Evolutionary conservation across 30 jellyfish, hydroid and myxozoan genomes (phyloP), one percentile per base, ranked within the genome.

Genomic region (Hydractinia symbiolongicarpus): DNA sequence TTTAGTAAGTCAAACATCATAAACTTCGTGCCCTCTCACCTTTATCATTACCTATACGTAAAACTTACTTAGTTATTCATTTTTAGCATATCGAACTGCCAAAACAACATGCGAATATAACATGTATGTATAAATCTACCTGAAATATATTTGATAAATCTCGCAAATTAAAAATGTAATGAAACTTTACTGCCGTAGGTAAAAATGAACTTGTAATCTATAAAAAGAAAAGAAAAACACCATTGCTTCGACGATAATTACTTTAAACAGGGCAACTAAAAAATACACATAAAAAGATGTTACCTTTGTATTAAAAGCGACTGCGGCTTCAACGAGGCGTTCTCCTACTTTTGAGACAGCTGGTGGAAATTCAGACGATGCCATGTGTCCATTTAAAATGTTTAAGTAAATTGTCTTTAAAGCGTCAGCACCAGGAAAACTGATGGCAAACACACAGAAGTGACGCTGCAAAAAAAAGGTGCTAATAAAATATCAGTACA

Each of bases 401-500:
- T 90, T 93, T 74, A 79, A 83, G 55, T 93, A 93, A 58, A 93
- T 93, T 4, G 98, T 86, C 77, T 87, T 93, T 78, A 93, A 61
- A 11, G 98, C 98, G 60, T 93, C 98, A 7, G 94, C 95, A 9
- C 98, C 96, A n/a, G 98, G 98, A 78, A 93, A 93, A 81, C 98
- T 93, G 87, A 93, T 77, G 15, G 98, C 98, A 72, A 93, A 93
- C 60, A 93, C 98, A 80, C 96, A 87, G 87, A 93, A 93, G 76
- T 93, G 98, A 10, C 98, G 96, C 98, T 93, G 87, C 52, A 87
- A 86, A 54, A 30, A n/a, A 30, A 17, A 82, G 79, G 55, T 16
- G 4, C 11, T 64, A 60, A 55, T 9, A 50, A 73, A 30, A 11
- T 2, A 14, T 40, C 13, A 73, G 16, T 11, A 19, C 44, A 30